Percentiles rank a stretch among this genome's conserved stretches.
These are phyloP conservation scores for Umimayanthus chanpuru DNA, from an alignment of 92 coral and sea anemone species.

Conservation along the genomic window DNA sequence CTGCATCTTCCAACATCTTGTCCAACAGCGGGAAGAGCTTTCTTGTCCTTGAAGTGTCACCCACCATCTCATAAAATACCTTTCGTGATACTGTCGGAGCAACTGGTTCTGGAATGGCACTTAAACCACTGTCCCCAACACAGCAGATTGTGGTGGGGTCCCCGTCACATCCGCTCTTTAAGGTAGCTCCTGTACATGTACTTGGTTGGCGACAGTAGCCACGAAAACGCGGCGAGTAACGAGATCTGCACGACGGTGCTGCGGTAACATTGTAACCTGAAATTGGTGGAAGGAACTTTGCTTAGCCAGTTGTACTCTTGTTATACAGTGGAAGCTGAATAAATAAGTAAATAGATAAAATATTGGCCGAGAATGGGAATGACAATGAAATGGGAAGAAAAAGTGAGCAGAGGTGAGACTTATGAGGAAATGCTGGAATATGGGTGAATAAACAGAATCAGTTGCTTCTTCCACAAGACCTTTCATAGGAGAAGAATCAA, in stretches of 20 bases:
- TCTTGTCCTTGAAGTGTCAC: constrained; percentile 58
- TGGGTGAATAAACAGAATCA: too few species aligned
- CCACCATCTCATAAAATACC: constrained; percentile 48
- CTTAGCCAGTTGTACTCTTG: background rate
- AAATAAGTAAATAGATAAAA: too few species aligned
- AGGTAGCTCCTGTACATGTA: constrained; percentile 69
- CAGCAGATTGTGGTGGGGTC: constrained; percentile 57
- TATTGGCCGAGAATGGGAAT: background rate
- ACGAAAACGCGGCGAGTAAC: constrained; percentile 40
- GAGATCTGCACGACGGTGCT: constrained; percentile 30
- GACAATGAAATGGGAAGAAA: background rate
- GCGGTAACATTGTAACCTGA: background rate
- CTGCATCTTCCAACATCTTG: constrained; percentile 59
- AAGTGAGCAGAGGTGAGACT: background rate
- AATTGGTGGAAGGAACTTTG: background rate
- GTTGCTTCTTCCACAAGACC: too few species aligned
- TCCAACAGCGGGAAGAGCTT: constrained; percentile 60
- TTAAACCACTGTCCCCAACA: constrained; percentile 44
- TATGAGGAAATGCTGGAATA: background rate
- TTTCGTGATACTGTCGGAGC: constrained; percentile 37
- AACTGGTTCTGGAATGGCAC: constrained; percentile 18
- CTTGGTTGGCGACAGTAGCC: constrained; percentile 55
- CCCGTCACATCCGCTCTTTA: constrained; percentile 49
- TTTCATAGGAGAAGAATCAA: too few species aligned
- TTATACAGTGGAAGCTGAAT: too few species aligned